Base-by-base conservation (phyloP, 2,888 invertebrate genomes). In the Octonoba sinensis region DNA sequence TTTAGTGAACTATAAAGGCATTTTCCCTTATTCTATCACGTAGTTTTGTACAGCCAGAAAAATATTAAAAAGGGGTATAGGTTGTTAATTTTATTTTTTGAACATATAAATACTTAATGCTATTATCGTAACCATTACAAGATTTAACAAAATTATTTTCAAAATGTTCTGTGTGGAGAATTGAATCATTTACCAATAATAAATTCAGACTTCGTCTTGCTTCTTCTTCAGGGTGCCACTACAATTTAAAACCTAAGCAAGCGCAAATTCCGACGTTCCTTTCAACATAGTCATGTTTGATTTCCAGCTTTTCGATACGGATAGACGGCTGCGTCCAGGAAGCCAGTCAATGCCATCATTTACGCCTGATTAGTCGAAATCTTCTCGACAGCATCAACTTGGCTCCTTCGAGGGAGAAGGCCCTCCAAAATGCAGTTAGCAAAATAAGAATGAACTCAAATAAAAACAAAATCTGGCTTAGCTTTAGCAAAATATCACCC, bases 341-440 rank as follows among this genome's bases (percentile, higher is more conserved):
- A 70, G 60, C 77, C 60, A 75, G 75, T 75, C 75, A 75, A 22
- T 27, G 54, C 69, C 71, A 65, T 78, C 78, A 78, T 78, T 78
- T 78, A 78, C 72, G 78, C 46, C 65, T 72, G 78, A 78, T 78
- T 78, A 78, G 59, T 51, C 66, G 54, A 56, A 78, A 78, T 78
- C 72, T 66, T 59, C 66, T 44, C 18, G 78, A 78, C 78, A 78
- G 72, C 78, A 70, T 66, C 78, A 70, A 65, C 56, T 65, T 44
- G 22, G 47, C 64, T 65, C 57, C 51, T 44, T 8, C 54, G 46
- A 36, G 67, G 44, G 54, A 54, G 64, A 75, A 57, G 67, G 18
- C 22, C 70, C 27, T 20, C 47, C 24, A 44, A 77, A 71, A 78
- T 57, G 72, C 65, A 70, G 71, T 78, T 65, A 72, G 59, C 64